Base-by-base conservation (phyloP, 1,140 invertebrate genomes). In the Hirudo medicinalis region DNA sequence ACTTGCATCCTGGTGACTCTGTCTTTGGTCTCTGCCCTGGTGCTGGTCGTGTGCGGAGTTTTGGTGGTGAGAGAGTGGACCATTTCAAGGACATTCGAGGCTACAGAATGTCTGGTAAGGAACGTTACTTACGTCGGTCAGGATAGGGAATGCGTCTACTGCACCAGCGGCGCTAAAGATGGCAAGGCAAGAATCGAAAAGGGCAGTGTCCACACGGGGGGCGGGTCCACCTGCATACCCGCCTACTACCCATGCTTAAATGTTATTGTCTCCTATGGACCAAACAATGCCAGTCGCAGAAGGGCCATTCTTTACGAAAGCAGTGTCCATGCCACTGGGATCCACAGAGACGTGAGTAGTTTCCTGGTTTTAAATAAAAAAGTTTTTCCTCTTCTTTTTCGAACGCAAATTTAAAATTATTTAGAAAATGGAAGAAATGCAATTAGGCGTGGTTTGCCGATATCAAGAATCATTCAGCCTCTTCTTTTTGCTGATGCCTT, bases 1-100 rank as follows among this genome's bases (percentile, higher is more conserved):
- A 74, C 73, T 63, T 74, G 73, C 69, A 40, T 66, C 17, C 73
- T 74, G 6, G 54, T 74, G 27, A 74, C 73, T 17, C 49, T 74
- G n/a, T 53, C 73, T 19, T 36, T 72, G 25, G 54, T 72, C 5
- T 71, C 70, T 40, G 54, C 70, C 29, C 57, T 69, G 40, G 40
- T 71, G 0, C 43, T 74, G 36, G 73, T 74, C 8, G 57, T 74
- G 19, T 74, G 73, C 49, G 73, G 73, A 11, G 73, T 74, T n/a
- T 40, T 74, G 55, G 67, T 74, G 5, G 70, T 74, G 2, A 69
- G 73, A 2, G 73, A 74, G 53, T 74, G 70, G 69, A 36, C 70
- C 13, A 57, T 69, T 22, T 27, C 54, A 17, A 57, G 36, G 70
- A 54, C 69, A 19, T 74, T 71, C 70, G 43, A 63, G 22, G 27